Evolutionary conservation across 92 coral and sea anemone genomes (phyloP), one percentile per base, ranked within the genome.

Genomic region (Siderastrea siderea): DNA sequence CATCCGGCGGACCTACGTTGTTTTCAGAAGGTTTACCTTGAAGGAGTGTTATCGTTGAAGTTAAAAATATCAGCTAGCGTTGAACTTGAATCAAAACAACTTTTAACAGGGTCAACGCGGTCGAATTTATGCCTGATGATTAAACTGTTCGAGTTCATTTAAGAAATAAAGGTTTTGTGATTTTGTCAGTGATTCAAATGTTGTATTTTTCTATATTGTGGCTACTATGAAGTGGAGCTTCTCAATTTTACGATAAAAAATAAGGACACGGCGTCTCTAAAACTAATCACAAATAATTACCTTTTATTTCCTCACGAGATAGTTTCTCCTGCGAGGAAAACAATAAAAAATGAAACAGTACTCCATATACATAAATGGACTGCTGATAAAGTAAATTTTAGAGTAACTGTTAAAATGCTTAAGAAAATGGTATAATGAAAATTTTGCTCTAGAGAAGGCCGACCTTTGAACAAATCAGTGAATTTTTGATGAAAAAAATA

Each of bases 261-360:
- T 3, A 13, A 61, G 61, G 71, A 44, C 47, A 14, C 17, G 3
- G 8, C 47, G 13, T 6, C 49, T 7, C 48, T 47, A 9, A 68
- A 75, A 26, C 6, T 58, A 16, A 49, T 46, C 6, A 3, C 15
- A 82, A 55, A 43, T 47, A 47, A 64, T 62, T 49, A 72, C 81
- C 87, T 49, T 50, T 45, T 2, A 84, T 74, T 84, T 84, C 87
- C 26, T 84, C 87, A 6, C 49, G 26, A 12, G 80, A 73, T 3
- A 84, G 87, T 43, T 84, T 72, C 62, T 84, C 87, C 87, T 84
- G 80, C 11, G n/a, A 4, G 7, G 44, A 16, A 68, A 14, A 47
- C 63, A 11, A 58, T 15, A 9, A 59, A 19, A 46, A 26, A 76
- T 4, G 1, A 38, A 54, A 19, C 1, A 38, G n/a, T 44, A 5